Percentiles rank a stretch among this genome's conserved stretches.
phyloP scores from a whole-genome alignment of 1,140 invertebrate species.

The Scaptomyza montana region DNA sequence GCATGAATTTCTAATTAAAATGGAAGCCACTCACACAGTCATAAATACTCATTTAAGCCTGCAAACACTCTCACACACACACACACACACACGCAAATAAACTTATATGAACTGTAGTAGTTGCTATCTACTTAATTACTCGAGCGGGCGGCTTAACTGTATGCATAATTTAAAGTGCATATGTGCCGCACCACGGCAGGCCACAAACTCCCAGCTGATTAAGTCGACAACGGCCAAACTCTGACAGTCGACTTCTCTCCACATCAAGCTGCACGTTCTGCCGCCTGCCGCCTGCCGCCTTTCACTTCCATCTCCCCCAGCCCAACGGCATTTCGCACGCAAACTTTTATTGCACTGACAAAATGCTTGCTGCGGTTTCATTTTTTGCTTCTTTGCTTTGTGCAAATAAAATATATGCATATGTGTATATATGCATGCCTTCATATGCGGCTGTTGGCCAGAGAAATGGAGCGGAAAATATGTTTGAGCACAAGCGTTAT shows the following conservation, averaged over 20 bases:
- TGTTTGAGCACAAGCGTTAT: constrained; percentile 52
- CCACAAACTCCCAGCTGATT: constrained; percentile 65
- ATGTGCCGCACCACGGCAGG: constrained; percentile 42
- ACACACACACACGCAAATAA: not conserved
- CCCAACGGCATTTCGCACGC: constrained; percentile 72
- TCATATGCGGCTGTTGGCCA: constrained; percentile 23
- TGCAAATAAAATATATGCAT: constrained; percentile 48
- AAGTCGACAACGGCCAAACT: constrained; percentile 53
- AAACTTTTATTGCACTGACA: constrained; percentile 81
- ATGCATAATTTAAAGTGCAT: constrained; percentile 81
- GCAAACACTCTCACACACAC: constrained; percentile 29
- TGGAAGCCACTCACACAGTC: constrained; percentile 36
- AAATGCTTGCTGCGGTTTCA: constrained; percentile 66
- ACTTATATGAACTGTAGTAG: constrained; percentile 16
- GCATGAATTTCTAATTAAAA: constrained; percentile 74
- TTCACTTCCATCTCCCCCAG: constrained; percentile 11
- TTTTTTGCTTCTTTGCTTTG: constrained; percentile 38
- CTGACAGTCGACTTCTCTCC: constrained; percentile 2
- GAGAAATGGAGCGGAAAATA: constrained; percentile 82
- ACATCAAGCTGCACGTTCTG: not conserved
- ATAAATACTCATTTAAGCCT: constrained; percentile 64
- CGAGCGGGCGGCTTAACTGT: constrained; percentile 52
- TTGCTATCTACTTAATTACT: constrained; percentile 78
- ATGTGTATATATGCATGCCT: constrained; percentile 1
- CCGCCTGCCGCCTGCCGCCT: not conserved